Conservation (phyloP, 2,113 vertebrate species). For the Sprattus sprattus region DNA sequence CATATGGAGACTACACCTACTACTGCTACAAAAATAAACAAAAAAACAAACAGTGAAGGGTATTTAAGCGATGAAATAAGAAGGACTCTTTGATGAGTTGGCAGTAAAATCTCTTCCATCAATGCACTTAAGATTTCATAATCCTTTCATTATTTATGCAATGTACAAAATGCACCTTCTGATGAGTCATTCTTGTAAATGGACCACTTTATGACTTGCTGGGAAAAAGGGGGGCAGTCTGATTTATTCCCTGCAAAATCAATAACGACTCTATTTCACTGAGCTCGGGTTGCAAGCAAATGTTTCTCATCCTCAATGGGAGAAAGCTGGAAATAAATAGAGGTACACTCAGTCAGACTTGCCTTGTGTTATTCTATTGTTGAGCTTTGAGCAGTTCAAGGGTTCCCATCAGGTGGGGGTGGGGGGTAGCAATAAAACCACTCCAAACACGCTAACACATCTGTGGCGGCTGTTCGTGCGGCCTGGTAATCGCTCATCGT, state of each 20-base stretch:
- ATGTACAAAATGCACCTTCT: conserved; percentile 26
- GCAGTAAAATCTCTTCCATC: neutral
- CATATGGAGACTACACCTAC: neutral
- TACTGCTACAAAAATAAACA: neutral
- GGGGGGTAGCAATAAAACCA: neutral
- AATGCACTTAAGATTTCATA: conserved; percentile 14
- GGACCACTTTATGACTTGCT: conserved; percentile 31
- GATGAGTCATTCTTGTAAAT: conserved; percentile 34
- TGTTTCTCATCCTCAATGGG: conserved; percentile 10
- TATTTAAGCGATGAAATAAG: neutral
- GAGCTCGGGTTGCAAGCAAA: conserved; percentile 35
- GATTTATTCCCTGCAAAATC: conserved; percentile 43
- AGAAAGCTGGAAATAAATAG: neutral
- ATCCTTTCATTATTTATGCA: conserved; percentile 21
- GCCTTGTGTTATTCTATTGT: neutral
- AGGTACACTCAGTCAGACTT: neutral
- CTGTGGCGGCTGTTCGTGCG: neutral
- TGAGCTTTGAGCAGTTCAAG: neutral
- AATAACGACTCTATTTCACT: conserved; percentile 37
- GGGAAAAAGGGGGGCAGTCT: conserved; percentile 22
- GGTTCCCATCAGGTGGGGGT: neutral
- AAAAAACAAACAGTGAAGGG: neutral
- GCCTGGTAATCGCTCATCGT: conserved; percentile 24
- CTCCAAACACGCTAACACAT: conserved; percentile 5
- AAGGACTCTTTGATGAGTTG: neutral